Evolutionary conservation across 2,797 vertebrate genomes (phyloP), one percentile per base, ranked within the genome.

Genomic region (Macropodus opercularis): DNA sequence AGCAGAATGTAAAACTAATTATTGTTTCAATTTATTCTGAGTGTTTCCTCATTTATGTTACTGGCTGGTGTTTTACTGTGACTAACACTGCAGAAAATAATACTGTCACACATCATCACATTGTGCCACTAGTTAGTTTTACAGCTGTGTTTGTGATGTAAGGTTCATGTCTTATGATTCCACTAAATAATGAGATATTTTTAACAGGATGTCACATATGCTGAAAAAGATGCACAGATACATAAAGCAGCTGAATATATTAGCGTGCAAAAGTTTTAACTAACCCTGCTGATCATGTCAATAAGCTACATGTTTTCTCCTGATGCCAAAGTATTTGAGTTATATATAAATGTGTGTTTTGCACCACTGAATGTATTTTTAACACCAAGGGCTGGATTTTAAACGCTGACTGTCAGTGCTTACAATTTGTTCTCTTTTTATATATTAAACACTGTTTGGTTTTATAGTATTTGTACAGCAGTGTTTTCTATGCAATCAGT

Each of bases 301-400:
- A 80, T 72, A 81, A 85, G 79, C 69, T 83, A 63, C 15, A 64
- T 39, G 26, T 69, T 66, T 21, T 54, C 34, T 72, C 40, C 24
- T 46, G 32, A 86, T 82, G 46, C 86, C 87, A 90, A 89, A 89
- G 84, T 68, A 2, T 72, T 63, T 69, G 3, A 38, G 54, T 63
- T 57, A 18, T 21, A 18, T 35, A 3, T 50, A 34, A 35, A 32
- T 34, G 11, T 48, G 36, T 12, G 38, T 68, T 80, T 71, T 74
- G 69, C 47, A 77, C 76, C 35, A 0, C 61, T 85, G 86, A 86
- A 80, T 84, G 74, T 85, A 80, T 78, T 72, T 75, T 47, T 2
- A 31, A 52, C 29, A 3, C n/a, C 17, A 26, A 32, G 3, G 14
- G 14, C 29, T 47, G 14, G 47, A 55, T 58, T 72, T 13, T 32